Percentiles rank a stretch among this genome's conserved stretches.
These are phyloP conservation scores for Anoncus sp. DNA, from an alignment of 2,888 invertebrate species.

Conservation along the genomic window DNA sequence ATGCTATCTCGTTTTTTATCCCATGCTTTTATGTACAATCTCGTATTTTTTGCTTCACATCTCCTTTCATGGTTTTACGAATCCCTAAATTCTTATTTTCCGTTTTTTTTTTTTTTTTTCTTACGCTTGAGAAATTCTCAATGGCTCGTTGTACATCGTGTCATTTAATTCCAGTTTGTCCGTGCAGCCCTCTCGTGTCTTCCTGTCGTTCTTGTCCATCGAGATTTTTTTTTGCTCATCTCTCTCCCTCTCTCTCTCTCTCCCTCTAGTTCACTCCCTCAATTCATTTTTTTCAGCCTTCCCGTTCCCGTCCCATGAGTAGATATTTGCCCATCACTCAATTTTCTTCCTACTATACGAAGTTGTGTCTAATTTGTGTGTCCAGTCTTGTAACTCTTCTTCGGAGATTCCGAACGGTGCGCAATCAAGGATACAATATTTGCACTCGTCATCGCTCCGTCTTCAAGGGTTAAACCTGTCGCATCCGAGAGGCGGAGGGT, in stretches of 20 bases:
- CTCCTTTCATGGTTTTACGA: not conserved
- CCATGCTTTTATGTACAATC: not conserved
- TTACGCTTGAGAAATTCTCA: slow-evolving; percentile 25
- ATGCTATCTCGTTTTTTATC: slow-evolving; percentile 10
- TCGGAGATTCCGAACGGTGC: too few species aligned
- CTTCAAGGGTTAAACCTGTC: too few species aligned
- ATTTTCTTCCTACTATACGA: not conserved
- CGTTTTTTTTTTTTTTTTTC: slow-evolving; percentile 3
- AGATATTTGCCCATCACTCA: not conserved
- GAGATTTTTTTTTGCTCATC: slow-evolving; percentile 3
- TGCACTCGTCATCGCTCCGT: too few species aligned
- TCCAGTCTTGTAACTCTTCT: too few species aligned
- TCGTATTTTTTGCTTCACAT: not conserved
- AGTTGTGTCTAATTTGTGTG: too few species aligned
- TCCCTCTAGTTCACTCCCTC: too few species aligned
- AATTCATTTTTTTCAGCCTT: not conserved
- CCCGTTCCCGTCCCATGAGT: not conserved
- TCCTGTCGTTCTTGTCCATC: not conserved
- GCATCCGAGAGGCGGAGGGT: too few species aligned
- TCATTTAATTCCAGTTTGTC: not conserved
- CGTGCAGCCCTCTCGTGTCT: not conserved
- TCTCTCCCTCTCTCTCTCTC: not conserved
- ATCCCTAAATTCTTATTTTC: slow-evolving; percentile 13
- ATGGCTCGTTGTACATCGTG: not conserved
- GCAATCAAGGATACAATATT: too few species aligned